Percentiles rank a stretch among this genome's conserved stretches.
phyloP scores from a whole-genome alignment of 2,888 invertebrate species.

The Cetonia aurata region DNA sequence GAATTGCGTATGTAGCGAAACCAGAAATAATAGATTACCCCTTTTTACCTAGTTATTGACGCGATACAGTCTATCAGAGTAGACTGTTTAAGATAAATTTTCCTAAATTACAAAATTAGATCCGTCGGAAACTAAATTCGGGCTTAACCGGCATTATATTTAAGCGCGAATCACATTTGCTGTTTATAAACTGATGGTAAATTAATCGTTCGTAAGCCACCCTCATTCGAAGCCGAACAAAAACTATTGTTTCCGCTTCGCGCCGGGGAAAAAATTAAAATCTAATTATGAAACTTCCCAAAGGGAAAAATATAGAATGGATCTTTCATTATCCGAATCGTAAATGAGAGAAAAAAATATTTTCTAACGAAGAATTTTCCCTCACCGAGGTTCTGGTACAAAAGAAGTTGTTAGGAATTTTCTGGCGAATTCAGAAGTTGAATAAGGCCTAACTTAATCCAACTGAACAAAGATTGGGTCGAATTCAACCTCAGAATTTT shows the following conservation, averaged over 20 bases:
- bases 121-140: too few species aligned
- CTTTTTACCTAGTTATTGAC: not conserved
- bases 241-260: not conserved
- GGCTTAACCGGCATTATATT: too few species aligned
- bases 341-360: not conserved
- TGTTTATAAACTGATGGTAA: not conserved
- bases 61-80: not conserved
- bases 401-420: not conserved
- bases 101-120: not conserved
- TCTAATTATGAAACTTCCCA: slow-evolving; percentile 7
- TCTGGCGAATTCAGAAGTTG: slow-evolving; percentile 34
- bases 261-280: slow-evolving; percentile 4
- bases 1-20: not conserved
- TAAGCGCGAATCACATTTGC: not conserved
- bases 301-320: not conserved
- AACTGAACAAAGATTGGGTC: slow-evolving; percentile 35
- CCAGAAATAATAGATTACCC: slow-evolving; percentile 2
- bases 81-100: not conserved
- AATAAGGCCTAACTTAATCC: slow-evolving; percentile 38
- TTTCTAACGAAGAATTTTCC: not conserved
- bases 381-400: not conserved
- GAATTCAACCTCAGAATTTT: slow-evolving; percentile 34
- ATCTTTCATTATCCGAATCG: not conserved
- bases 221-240: not conserved
- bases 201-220: not conserved